Conservation (phyloP, 2,888 invertebrate genomes). For the Peribatodes rhomboidaria region DNA sequence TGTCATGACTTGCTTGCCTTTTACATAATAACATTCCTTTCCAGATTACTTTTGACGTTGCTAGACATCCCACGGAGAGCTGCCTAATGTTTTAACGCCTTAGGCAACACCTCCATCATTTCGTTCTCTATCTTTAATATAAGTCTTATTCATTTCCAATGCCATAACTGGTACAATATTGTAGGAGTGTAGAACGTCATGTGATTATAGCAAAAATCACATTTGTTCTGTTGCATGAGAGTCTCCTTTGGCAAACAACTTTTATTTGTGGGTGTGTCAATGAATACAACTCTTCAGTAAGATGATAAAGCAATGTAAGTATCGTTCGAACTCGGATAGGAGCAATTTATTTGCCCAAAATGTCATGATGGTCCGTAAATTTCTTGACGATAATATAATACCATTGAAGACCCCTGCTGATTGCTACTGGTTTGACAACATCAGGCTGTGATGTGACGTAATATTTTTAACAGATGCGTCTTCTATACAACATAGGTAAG, state of each 20-base stretch:
- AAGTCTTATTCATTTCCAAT: constrained; percentile 5
- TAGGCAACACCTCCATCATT: constrained; percentile 17
- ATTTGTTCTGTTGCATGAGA: neutral
- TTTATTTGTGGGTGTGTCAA: neutral
- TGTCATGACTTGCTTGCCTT: neutral
- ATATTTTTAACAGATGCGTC: neutral
- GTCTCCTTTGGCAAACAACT: neutral
- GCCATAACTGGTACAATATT: constrained; percentile 8
- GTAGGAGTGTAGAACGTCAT: constrained; percentile 1
- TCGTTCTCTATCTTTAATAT: constrained; percentile 21
- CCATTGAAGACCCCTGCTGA: constrained; percentile 3
- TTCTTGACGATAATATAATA: neutral
- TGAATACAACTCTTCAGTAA: neutral
- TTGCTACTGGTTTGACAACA: constrained; percentile 11
- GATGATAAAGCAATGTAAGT: neutral
- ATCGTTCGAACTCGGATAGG: neutral
- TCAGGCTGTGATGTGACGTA: neutral
- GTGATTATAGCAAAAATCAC: neutral
- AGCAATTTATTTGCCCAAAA: neutral
- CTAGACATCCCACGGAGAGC: constrained; percentile 23
- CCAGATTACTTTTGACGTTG: constrained; percentile 30
- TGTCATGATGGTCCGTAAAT: neutral
- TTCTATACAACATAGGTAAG: too few relatives aligned
- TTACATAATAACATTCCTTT: constrained; percentile 18
- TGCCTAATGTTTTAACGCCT: constrained; percentile 16